Evolutionary conservation across 1,140 invertebrate species (phyloP).

Genomic region (Pseudomyrmex gracilis): DNA sequence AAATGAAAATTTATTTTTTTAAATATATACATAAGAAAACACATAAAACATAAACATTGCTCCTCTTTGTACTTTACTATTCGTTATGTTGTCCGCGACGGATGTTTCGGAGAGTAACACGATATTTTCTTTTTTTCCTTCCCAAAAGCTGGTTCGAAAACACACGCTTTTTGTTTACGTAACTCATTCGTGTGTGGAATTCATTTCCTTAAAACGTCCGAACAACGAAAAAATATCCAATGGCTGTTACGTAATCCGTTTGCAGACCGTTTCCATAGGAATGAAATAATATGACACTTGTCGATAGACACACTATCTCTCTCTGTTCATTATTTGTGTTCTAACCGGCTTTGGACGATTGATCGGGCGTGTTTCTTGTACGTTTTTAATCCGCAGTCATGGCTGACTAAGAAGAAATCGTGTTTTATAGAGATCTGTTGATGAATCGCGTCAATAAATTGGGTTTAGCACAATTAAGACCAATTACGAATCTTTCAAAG

Average conservation of each 20-base stretch:
- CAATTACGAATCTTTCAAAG: slow-evolving; percentile 51
- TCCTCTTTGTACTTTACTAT: slow-evolving; percentile 32
- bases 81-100: neutral
- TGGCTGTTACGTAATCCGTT: neutral
- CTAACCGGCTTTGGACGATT: slow-evolving; percentile 27
- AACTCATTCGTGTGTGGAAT: slow-evolving; percentile 20
- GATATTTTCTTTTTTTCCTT: slow-evolving; percentile 30
- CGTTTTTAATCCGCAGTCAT: neutral
- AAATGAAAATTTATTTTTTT: too few relatives aligned
- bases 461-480: slow-evolving; percentile 53
- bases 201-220: neutral
- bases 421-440: slow-evolving; percentile 22
- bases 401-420: slow-evolving; percentile 12
- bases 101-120: slow-evolving; percentile 14
- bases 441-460: slow-evolving; percentile 32
- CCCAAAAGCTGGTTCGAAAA: slow-evolving; percentile 8
- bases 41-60: slow-evolving; percentile 16
- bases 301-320: neutral
- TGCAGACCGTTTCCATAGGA: slow-evolving; percentile 13
- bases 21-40: neutral
- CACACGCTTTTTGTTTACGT: slow-evolving; percentile 19
- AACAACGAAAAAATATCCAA: slow-evolving; percentile 4
- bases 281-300: neutral
- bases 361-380: neutral
- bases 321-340: neutral